A percentile compares a stretch with the other conserved stretches of the same genome.
phyloP scores from a whole-genome alignment of 2,888 invertebrate genomes.

The Papilio elwesi region DNA sequence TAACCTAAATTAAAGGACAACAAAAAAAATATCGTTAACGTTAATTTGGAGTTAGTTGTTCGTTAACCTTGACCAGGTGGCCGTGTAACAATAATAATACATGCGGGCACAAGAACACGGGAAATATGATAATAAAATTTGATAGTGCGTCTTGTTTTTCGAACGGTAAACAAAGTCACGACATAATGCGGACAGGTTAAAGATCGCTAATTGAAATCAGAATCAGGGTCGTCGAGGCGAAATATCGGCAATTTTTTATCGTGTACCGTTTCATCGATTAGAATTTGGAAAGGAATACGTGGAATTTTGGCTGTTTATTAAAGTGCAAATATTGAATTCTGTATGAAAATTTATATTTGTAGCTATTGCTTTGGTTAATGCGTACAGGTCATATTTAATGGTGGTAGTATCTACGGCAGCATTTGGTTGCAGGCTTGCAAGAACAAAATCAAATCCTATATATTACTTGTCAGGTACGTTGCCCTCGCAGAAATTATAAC shows the following conservation, averaged over 20 bases:
- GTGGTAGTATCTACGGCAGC: neutral
- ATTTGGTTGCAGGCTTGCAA: neutral
- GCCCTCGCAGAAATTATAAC: neutral
- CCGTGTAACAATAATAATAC: slow-evolving; percentile 29
- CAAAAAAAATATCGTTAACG: slow-evolving; percentile 18
- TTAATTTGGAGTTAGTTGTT: slow-evolving; percentile 37
- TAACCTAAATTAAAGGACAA: slow-evolving; percentile 14
- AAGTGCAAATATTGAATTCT: neutral
- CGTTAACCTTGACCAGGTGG: slow-evolving; percentile 35
- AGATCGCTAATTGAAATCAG: slow-evolving; percentile 61
- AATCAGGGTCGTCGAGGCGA: slow-evolving; percentile 70
- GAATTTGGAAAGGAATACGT: slow-evolving; percentile 15
- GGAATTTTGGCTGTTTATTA: neutral
- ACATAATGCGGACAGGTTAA: slow-evolving; percentile 54
- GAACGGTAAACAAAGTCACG: slow-evolving; percentile 55
- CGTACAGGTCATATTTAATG: neutral
- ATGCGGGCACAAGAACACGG: slow-evolving; percentile 27
- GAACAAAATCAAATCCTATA: neutral
- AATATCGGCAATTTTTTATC: slow-evolving; percentile 64
- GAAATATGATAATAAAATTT: slow-evolving; percentile 6
- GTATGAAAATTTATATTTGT: neutral
- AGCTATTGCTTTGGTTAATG: too few relatives aligned
- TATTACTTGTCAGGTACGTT: neutral
- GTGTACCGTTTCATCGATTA: slow-evolving; percentile 45
- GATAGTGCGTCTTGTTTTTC: slow-evolving; percentile 4